phyloP scores from a whole-genome alignment of 2,888 invertebrate genomes.

The Eudiplozoon nipponicum region DNA sequence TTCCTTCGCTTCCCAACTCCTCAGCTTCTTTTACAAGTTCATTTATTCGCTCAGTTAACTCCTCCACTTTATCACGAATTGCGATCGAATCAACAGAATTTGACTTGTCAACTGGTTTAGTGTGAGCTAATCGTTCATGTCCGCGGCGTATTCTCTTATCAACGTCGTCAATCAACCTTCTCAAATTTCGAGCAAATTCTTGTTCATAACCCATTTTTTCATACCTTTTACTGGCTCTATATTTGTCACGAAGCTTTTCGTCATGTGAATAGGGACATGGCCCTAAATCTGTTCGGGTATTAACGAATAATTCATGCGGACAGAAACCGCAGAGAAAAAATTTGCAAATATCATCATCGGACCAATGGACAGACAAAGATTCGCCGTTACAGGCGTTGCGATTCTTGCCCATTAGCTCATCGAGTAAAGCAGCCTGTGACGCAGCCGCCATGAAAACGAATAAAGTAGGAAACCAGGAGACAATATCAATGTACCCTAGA shows the following conservation, averaged over 20 bases:
- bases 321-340: conserved; percentile 80
- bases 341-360: conserved; percentile 47
- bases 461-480: too few relatives aligned
- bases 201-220: conserved; percentile 66
- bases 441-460: conserved; percentile 52
- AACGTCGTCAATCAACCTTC: conserved; percentile 67
- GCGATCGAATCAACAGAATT: conserved; percentile 25
- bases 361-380: conserved; percentile 5
- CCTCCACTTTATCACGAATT: conserved; percentile 53
- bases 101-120: neutral
- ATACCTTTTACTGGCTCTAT: conserved; percentile 31
- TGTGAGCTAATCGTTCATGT: conserved; percentile 40
- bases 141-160: conserved; percentile 66
- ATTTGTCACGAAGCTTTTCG: conserved; percentile 53
- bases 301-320: conserved; percentile 83
- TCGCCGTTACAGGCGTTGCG: conserved; percentile 59
- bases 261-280: conserved; percentile 72
- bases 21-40: conserved; percentile 57
- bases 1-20: conserved; percentile 62
- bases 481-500: too few relatives aligned
- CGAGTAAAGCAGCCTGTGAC: conserved; percentile 62
- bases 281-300: conserved; percentile 70
- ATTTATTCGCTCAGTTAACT: conserved; percentile 56
- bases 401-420: conserved; percentile 85
- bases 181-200: conserved; percentile 64